Conservation (phyloP, 1,140 invertebrate genomes). For the Ruditapes philippinarum region DNA sequence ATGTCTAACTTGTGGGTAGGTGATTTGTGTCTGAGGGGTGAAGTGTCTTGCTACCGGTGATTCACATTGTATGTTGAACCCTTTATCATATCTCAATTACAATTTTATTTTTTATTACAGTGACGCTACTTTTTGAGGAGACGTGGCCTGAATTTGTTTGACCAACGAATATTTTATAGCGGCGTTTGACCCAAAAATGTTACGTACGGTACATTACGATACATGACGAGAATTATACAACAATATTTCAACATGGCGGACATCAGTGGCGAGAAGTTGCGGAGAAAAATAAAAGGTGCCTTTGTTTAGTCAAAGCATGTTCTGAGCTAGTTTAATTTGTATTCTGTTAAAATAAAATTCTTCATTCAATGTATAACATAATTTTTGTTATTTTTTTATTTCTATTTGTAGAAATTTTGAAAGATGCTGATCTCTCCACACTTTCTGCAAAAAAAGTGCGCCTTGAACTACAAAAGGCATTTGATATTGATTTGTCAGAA, state of each 20-base stretch:
- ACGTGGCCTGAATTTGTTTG: too few relatives aligned
- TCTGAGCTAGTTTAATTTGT: too few relatives aligned
- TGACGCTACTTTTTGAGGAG: too few relatives aligned
- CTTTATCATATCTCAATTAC: too few relatives aligned
- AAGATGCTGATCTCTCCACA: conserved; percentile 94
- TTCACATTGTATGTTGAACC: too few relatives aligned
- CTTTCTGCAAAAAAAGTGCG: conserved; percentile 97
- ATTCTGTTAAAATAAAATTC: neutral
- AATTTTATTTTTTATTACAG: too few relatives aligned
- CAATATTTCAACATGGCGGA: conserved; percentile 56
- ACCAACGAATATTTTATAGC: too few relatives aligned
- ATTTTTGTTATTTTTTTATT: neutral
- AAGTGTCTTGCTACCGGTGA: too few relatives aligned
- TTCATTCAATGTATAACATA: neutral
- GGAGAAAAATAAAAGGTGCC: conserved; percentile 56
- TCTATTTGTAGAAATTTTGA: conserved; percentile 92
- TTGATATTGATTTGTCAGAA: conserved; percentile 91
- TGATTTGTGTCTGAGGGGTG: too few relatives aligned
- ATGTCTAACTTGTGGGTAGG: too few relatives aligned
- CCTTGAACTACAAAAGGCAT: conserved; percentile 93
- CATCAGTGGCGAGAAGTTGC: conserved; percentile 17
- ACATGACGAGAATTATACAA: neutral
- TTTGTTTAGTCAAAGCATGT: neutral
- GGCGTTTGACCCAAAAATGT: too few relatives aligned
- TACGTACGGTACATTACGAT: neutral